phyloP scores from a whole-genome alignment of 2,113 vertebrate species.

The Oncorhynchus masou region DNA sequence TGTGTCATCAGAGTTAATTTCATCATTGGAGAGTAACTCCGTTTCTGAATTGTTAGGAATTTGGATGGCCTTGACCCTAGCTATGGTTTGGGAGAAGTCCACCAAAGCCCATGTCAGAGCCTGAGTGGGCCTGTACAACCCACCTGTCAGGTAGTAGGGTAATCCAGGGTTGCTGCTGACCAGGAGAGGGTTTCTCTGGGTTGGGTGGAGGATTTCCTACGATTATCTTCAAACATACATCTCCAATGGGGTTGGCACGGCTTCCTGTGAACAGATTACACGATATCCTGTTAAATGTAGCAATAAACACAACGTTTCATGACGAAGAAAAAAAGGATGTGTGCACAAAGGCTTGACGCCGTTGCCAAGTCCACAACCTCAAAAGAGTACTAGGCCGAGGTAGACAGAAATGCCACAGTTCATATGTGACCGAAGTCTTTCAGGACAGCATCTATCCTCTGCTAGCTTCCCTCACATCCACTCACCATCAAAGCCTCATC shows the following conservation, averaged over 20 bases:
- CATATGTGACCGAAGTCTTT: neutral
- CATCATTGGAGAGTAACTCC: neutral
- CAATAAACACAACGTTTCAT: no score
- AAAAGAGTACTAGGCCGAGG: no score
- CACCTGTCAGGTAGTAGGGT: neutral
- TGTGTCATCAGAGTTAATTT: neutral
- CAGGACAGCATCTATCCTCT: neutral
- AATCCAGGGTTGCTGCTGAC: neutral
- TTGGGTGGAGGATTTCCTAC: neutral
- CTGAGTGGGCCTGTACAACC: neutral
- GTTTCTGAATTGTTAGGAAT: no score
- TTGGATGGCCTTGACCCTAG: neutral
- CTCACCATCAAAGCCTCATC: constrained; percentile 5
- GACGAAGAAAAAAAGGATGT: no score
- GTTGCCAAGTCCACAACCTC: no score
- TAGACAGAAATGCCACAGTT: neutral
- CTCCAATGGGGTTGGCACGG: neutral
- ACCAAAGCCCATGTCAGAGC: no score
- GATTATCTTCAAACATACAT: neutral
- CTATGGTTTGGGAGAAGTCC: no score
- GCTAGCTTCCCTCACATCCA: neutral
- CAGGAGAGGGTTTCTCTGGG: neutral
- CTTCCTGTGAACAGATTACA: neutral
- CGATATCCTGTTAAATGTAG: neutral
- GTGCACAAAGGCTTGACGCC: no score